These are phyloP conservation scores for Cheilosia vulpina DNA, from an alignment of 2,888 invertebrate species.

Conservation along the genomic window DNA sequence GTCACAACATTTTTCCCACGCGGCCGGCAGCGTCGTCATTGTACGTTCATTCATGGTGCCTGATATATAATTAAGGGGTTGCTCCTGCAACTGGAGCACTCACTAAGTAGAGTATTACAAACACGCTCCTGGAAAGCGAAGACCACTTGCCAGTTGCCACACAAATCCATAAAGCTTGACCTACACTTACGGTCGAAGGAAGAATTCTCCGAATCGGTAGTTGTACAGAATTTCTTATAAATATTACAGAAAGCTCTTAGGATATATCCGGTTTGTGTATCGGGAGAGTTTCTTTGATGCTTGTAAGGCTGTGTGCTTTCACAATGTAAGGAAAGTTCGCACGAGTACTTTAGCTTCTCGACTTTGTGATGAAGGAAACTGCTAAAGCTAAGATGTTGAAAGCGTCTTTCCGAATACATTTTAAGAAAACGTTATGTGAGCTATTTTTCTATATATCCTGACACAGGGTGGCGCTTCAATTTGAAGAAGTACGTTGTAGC, in stretches of 20 bases:
- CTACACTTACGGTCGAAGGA: background rate
- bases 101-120: background rate
- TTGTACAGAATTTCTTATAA: background rate
- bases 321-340: conserved; percentile 16
- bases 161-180: background rate
- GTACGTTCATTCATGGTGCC: conserved; percentile 56
- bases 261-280: conserved; percentile 21
- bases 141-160: background rate
- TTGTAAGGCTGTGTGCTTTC: conserved; percentile 1
- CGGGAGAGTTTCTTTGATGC: background rate
- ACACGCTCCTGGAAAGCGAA: conserved; percentile 13
- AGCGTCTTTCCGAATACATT: background rate
- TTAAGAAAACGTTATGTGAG: background rate
- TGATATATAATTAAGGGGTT: conserved; percentile 41
- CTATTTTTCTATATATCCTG: background rate
- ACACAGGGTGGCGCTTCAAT: background rate
- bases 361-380: background rate
- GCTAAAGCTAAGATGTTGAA: conserved; percentile 20
- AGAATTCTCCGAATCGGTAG: background rate
- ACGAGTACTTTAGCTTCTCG: background rate
- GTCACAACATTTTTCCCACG: conserved; percentile 54
- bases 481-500: too few relatives aligned
- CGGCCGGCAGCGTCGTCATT: background rate
- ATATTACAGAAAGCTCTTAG: conserved; percentile 3
- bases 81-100: conserved; percentile 28